A percentile compares a stretch with the other conserved stretches of the same genome.
Evolutionary conservation across 2,888 invertebrate genomes (phyloP).

Genomic region (Agelastica alni): DNA sequence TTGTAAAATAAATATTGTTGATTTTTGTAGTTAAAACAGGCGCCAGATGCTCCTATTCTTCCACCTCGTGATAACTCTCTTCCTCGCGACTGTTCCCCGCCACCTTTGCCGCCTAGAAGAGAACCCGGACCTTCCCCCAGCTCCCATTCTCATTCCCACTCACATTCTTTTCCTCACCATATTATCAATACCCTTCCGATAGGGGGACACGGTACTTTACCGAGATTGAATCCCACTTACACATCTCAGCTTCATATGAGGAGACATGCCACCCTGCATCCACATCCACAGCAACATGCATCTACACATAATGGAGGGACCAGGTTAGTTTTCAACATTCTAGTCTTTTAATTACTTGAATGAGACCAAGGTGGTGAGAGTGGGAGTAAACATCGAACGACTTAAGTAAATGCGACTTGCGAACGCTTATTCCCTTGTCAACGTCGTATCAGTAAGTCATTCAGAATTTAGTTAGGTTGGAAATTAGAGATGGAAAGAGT

Average conservation of each 20-base stretch:
- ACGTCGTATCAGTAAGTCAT: too few species aligned
- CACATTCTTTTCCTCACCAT: slow-evolving; percentile 30
- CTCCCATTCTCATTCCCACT: slow-evolving; percentile 38
- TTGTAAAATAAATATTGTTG: neutral
- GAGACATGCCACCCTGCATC: slow-evolving; percentile 57
- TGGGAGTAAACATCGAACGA: too few species aligned
- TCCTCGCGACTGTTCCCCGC: slow-evolving; percentile 57
- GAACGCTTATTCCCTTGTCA: too few species aligned
- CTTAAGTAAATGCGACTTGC: too few species aligned
- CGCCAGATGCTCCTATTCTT: slow-evolving; percentile 70
- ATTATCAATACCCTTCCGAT: slow-evolving; percentile 33
- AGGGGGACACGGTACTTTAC: slow-evolving; percentile 50
- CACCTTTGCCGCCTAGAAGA: slow-evolving; percentile 53
- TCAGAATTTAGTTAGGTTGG: too few species aligned
- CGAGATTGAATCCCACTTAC: slow-evolving; percentile 59
- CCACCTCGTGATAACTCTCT: slow-evolving; percentile 73
- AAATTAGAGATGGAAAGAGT: too few species aligned
- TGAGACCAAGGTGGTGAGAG: too few species aligned
- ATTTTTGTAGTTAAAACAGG: slow-evolving; percentile 60
- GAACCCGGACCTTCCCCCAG: slow-evolving; percentile 51
- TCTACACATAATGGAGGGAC: slow-evolving; percentile 48
- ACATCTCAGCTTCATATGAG: slow-evolving; percentile 63
- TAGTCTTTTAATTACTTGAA: too few species aligned
- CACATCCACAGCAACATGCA: slow-evolving; percentile 23
- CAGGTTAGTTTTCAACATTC: slow-evolving; percentile 48